phyloP scores from a whole-genome alignment of 2,888 invertebrate genomes.

The Bimastos eiseni region DNA sequence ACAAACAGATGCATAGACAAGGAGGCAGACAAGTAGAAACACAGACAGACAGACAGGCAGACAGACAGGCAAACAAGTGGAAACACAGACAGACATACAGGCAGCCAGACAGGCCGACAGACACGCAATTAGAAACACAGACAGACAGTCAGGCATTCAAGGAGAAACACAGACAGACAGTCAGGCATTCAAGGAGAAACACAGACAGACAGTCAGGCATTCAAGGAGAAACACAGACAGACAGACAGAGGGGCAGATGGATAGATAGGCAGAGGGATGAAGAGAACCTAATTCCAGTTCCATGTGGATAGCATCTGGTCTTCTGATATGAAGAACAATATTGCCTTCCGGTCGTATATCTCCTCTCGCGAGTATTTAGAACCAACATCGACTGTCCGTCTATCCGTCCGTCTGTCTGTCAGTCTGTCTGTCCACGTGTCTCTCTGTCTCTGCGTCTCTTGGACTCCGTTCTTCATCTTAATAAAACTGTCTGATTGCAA shows the following conservation, averaged over 20 bases:
- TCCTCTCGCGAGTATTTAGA: constrained; percentile 13
- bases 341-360: not conserved
- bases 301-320: not conserved
- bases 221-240: not conserved
- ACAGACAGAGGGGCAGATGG: not conserved
- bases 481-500: not conserved
- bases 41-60: not conserved
- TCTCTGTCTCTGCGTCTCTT: not conserved
- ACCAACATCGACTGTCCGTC: not conserved
- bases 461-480: not conserved
- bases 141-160: not conserved
- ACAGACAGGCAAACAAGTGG: not conserved
- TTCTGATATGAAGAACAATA: constrained; percentile 4
- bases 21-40: not conserved
- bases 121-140: not conserved
- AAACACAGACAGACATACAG: not conserved
- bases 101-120: not conserved
- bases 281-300: not conserved
- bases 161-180: not conserved
- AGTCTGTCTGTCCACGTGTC: not conserved
- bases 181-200: not conserved
- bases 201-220: not conserved
- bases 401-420: not conserved
- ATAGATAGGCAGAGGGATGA: not conserved
- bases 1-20: not conserved